A percentile compares a stretch with the other conserved stretches of the same genome.
Conservation (phyloP, 2,888 invertebrate species). For the Caenorhabditis macrosperma region DNA sequence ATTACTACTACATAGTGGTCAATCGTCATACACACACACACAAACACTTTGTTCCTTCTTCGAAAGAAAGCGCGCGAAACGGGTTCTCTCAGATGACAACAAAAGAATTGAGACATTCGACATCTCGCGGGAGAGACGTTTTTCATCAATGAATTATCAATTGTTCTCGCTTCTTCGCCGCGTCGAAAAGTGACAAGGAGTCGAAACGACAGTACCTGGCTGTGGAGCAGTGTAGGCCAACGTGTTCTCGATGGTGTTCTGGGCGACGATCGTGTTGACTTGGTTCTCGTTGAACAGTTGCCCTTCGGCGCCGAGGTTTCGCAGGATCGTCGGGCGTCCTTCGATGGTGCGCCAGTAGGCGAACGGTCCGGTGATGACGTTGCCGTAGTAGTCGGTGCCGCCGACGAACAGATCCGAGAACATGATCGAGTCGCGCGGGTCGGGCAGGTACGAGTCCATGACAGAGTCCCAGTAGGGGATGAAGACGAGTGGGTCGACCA, state of each 20-base stretch:
- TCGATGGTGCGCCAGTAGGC: conserved; percentile 79
- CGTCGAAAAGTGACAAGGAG: conserved; percentile 16
- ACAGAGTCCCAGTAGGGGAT: conserved; percentile 81
- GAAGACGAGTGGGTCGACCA: conserved; percentile 80
- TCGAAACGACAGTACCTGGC: conserved; percentile 56
- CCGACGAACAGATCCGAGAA: conserved; percentile 80
- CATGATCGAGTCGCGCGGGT: conserved; percentile 80
- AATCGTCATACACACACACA: conserved; percentile 17
- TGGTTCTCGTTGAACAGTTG: conserved; percentile 74
- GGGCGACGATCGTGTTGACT: conserved; percentile 75
- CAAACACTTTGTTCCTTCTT: background rate
- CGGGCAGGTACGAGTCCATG: conserved; percentile 80
- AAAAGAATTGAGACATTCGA: conserved; percentile 42
- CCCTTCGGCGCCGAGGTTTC: conserved; percentile 76
- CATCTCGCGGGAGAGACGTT: conserved; percentile 12
- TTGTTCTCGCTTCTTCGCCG: too few species aligned
- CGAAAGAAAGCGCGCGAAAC: too few species aligned
- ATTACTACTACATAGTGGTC: conserved; percentile 8
- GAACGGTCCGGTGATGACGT: conserved; percentile 77
- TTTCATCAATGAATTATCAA: background rate
- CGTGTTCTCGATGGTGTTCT: conserved; percentile 77
- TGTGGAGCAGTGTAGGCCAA: conserved; percentile 79
- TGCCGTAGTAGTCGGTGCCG: conserved; percentile 75
- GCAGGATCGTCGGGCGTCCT: conserved; percentile 76
- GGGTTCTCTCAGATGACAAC: background rate